phyloP scores from a whole-genome alignment of 2,888 invertebrate species.

The Coecobrya sp. region DNA sequence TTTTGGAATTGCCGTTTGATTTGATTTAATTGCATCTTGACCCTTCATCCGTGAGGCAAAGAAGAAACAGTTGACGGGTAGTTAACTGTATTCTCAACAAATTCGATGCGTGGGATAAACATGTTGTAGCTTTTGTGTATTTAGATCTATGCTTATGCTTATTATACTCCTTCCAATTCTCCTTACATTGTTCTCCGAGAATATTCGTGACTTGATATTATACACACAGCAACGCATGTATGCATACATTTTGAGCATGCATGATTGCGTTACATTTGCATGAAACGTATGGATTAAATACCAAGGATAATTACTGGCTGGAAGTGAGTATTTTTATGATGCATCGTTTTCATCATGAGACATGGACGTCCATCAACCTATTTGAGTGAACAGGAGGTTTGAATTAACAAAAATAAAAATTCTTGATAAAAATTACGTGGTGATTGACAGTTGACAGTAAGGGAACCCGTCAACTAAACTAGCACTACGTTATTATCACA shows the following conservation, averaged over 20 bases:
- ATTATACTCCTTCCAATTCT: neutral
- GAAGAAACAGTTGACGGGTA: no score
- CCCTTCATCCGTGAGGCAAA: no score
- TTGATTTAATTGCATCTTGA: no score
- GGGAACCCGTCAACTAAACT: conserved; percentile 28
- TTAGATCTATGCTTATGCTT: neutral
- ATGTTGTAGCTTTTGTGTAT: no score
- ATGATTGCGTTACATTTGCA: conserved; percentile 52
- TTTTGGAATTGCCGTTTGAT: no score
- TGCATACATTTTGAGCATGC: conserved; percentile 28
- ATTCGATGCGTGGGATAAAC: neutral
- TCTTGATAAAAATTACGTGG: conserved; percentile 58
- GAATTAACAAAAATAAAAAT: conserved; percentile 60
- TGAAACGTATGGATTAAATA: conserved; percentile 55
- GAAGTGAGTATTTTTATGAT: conserved; percentile 65
- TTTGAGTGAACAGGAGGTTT: conserved; percentile 51
- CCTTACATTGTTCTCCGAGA: neutral
- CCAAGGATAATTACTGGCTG: conserved; percentile 73
- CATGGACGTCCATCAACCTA: conserved; percentile 69
- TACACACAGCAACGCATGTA: conserved; percentile 42
- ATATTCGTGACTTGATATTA: conserved; percentile 36
- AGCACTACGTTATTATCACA: neutral
- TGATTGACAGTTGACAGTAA: conserved; percentile 79
- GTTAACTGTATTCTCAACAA: no score
- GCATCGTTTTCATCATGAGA: conserved; percentile 71